Percentiles rank a stretch among this genome's conserved stretches.
Conservation (phyloP, 2,113 vertebrate species). For the Delphinapterus leucas region DNA sequence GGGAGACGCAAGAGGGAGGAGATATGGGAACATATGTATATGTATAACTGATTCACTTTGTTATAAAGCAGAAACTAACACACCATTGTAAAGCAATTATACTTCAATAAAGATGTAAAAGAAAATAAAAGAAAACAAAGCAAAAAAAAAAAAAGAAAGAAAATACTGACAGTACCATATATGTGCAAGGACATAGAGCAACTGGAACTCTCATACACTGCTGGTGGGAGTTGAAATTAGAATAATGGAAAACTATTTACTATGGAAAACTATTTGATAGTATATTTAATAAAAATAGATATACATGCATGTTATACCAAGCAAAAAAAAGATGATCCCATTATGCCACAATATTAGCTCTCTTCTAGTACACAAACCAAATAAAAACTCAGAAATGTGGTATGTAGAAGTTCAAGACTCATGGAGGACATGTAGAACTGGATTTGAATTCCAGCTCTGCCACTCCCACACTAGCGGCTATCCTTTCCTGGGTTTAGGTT, state of each 20-base stretch:
- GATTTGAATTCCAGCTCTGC: background rate
- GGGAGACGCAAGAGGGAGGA: too few species aligned
- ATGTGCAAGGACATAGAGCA: background rate
- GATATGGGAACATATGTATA: too few species aligned
- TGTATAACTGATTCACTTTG: too few species aligned
- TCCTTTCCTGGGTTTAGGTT: background rate
- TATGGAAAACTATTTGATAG: background rate
- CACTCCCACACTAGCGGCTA: background rate
- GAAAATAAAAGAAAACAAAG: too few species aligned
- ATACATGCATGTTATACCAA: background rate
- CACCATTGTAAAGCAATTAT: too few species aligned
- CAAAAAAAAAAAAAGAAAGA: too few species aligned
- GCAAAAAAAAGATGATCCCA: background rate
- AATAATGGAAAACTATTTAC: background rate
- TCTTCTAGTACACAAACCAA: background rate
- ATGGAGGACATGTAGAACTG: background rate
- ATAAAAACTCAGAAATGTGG: background rate
- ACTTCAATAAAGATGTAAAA: too few species aligned
- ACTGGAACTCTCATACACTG: background rate
- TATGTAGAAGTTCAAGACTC: background rate
- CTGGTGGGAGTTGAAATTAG: background rate
- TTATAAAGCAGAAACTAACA: too few species aligned
- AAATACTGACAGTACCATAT: too few species aligned
- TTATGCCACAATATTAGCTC: background rate
- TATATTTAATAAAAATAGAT: background rate